phyloP scores from a whole-genome alignment of 1,140 invertebrate genomes.

The Cataglyphis hispanica region DNA sequence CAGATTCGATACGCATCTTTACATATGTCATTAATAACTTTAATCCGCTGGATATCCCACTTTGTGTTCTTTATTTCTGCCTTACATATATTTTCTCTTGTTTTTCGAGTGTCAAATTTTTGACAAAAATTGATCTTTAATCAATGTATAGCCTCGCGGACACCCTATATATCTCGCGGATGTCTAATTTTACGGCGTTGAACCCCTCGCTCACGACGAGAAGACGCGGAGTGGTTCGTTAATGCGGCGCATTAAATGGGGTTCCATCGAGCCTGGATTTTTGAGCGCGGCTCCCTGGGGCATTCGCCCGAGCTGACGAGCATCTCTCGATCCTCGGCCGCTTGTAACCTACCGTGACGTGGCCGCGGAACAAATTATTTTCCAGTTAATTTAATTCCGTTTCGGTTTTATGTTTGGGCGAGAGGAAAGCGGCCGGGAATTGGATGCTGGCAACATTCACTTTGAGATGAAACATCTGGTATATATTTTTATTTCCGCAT shows the following conservation, averaged over 20 bases:
- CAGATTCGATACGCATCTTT: not conserved
- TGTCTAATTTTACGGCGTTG: constrained; percentile 55
- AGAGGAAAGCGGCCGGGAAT: constrained; percentile 40
- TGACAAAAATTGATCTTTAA: not conserved
- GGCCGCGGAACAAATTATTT: constrained; percentile 61
- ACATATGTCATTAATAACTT: not conserved
- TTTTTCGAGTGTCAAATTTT: not conserved
- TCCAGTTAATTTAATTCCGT: constrained; percentile 62
- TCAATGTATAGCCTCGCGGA: not conserved
- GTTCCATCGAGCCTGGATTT: constrained; percentile 57
- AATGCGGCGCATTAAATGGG: constrained; percentile 60
- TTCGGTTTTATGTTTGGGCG: constrained; percentile 33
- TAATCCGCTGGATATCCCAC: not conserved
- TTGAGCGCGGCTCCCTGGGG: constrained; percentile 40
- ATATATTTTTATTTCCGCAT: constrained; percentile 54
- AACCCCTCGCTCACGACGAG: constrained; percentile 24
- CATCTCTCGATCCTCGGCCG: constrained; percentile 53
- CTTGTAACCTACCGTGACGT: constrained; percentile 62
- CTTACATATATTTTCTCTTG: not conserved
- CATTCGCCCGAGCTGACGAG: constrained; percentile 56
- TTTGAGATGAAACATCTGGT: constrained; percentile 30
- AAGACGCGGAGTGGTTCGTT: constrained; percentile 60
- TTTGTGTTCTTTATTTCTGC: not conserved
- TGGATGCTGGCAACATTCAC: constrained; percentile 32
- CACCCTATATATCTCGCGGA: constrained; percentile 40